These are phyloP conservation scores for Heliconius cydno DNA, from an alignment of 2,888 invertebrate genomes.

Conservation along the genomic window DNA sequence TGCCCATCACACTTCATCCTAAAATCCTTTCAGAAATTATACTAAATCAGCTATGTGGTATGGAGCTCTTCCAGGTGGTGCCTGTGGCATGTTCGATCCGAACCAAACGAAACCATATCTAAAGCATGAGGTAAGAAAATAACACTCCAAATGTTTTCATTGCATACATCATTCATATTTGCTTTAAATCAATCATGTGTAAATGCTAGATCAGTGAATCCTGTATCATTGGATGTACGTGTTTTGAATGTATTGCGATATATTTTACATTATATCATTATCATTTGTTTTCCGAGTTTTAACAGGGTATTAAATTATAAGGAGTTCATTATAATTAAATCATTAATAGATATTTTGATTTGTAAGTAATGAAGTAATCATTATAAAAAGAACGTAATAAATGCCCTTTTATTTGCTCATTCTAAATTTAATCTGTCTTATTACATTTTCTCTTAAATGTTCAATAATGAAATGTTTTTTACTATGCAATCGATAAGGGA, in stretches of 20 bases:
- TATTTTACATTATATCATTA: not conserved
- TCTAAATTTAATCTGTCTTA: constrained; percentile 12
- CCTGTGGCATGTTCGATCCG: constrained; percentile 97
- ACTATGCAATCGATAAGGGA: not conserved
- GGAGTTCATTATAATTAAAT: not conserved
- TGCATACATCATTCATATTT: constrained; percentile 26
- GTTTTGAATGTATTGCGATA: constrained; percentile 6
- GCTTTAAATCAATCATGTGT: constrained; percentile 4
- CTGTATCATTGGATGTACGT: too few relatives aligned
- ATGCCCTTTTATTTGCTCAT: constrained; percentile 12
- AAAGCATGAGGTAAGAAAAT: constrained; percentile 60
- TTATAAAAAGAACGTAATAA: not conserved
- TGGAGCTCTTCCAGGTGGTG: constrained; percentile 93
- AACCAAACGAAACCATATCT: constrained; percentile 91
- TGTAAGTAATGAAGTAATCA: not conserved
- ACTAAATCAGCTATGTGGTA: constrained; percentile 92
- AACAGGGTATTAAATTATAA: constrained; percentile 1
- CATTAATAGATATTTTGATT: not conserved
- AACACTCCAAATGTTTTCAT: not conserved
- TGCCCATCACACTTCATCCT: constrained; percentile 21
- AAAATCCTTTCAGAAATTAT: constrained; percentile 63
- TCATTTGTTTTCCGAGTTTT: not conserved
- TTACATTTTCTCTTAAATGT: constrained; percentile 6
- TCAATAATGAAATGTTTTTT: constrained; percentile 25
- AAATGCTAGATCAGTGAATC: not conserved